phyloP scores from a whole-genome alignment of 2,888 invertebrate genomes.

The Ornithoptera priamus region DNA sequence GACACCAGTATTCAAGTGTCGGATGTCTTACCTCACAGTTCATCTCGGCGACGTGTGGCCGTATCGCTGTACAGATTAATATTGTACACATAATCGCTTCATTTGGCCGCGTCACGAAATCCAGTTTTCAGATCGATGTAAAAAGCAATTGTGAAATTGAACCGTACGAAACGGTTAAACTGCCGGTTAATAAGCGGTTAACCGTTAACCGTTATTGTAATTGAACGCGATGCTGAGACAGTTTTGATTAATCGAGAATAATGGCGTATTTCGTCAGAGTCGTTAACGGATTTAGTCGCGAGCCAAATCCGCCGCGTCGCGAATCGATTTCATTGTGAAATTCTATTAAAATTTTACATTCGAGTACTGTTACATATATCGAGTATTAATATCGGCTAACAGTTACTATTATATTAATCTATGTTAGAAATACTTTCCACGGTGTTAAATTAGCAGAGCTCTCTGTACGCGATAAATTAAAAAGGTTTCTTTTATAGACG shows the following conservation, averaged over 20 bases:
- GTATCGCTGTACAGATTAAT: no score
- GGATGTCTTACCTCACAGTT: no score
- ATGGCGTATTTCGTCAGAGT: conserved; percentile 15
- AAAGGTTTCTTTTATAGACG: no score
- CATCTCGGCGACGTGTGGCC: no score
- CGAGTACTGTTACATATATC: not conserved
- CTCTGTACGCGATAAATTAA: no score
- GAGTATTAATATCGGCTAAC: no score
- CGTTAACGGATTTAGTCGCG: conserved; percentile 6
- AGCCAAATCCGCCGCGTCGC: not conserved
- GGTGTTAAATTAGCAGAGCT: no score
- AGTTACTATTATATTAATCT: no score
- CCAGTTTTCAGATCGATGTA: conserved; percentile 23
- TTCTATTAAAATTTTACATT: conserved; percentile 10
- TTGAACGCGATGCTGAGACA: conserved; percentile 11
- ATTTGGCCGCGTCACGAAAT: not conserved
- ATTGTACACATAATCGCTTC: no score
- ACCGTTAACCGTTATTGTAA: conserved; percentile 11
- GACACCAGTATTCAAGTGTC: no score
- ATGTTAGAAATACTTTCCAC: no score
- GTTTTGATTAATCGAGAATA: conserved; percentile 15
- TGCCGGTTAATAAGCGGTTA: conserved; percentile 10
- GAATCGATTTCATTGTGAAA: conserved; percentile 7
- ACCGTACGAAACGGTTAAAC: conserved; percentile 7
- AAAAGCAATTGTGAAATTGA: conserved; percentile 7